These are phyloP conservation scores for Todus mexicanus DNA, from an alignment of 2,797 vertebrate genomes.

Conservation along the genomic window DNA sequence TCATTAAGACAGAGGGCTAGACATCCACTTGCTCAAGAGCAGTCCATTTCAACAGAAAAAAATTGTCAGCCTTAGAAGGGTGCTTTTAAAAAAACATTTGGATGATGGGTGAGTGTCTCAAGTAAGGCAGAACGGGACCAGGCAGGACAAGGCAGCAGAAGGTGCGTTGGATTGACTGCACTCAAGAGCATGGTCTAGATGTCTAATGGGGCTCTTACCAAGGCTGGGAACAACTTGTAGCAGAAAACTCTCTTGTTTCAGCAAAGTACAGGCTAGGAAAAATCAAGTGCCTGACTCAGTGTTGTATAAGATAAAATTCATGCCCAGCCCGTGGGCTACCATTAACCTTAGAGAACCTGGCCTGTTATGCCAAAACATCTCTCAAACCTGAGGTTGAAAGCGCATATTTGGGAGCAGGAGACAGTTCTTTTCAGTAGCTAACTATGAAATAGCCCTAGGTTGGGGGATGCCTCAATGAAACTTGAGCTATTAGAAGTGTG, in stretches of 20 bases:
- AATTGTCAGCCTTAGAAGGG: neutral
- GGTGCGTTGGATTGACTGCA: neutral
- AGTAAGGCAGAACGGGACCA: neutral
- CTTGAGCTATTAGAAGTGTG: neutral
- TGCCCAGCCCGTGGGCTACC: neutral
- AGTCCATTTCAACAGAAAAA: neutral
- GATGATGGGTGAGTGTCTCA: neutral
- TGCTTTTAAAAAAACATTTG: neutral
- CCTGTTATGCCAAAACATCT: neutral
- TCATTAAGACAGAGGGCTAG: conserved; percentile 1
- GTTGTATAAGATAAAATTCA: neutral
- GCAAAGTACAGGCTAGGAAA: neutral
- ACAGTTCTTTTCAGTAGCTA: neutral
- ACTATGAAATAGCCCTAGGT: neutral
- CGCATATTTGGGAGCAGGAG: neutral
- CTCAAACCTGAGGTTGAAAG: neutral
- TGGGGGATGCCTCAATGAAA: neutral
- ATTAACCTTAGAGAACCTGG: neutral
- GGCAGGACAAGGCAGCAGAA: neutral
- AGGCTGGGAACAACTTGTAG: neutral
- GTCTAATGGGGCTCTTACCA: neutral
- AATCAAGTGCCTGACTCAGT: neutral
- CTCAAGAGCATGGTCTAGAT: neutral
- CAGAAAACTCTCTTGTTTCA: neutral
- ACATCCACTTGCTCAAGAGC: neutral